These are phyloP conservation scores for Pogonomyrmex barbatus DNA, from an alignment of 1,140 invertebrate species.

Conservation along the genomic window DNA sequence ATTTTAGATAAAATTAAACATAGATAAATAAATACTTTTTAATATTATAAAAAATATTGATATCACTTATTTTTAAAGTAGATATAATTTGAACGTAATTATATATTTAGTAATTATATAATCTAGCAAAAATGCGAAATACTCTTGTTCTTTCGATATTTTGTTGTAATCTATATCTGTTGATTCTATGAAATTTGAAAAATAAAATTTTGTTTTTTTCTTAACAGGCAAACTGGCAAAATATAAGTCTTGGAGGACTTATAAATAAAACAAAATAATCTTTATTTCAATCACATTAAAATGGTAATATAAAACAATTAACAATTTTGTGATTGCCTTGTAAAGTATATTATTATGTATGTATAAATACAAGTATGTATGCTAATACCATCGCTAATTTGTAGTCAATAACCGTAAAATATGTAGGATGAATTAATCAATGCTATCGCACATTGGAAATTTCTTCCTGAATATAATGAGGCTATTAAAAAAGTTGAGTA, in stretches of 20 bases:
- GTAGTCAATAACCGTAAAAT: conserved; percentile 7
- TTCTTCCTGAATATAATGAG: neutral
- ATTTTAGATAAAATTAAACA: neutral
- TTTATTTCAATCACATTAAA: neutral
- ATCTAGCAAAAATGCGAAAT: neutral
- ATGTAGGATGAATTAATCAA: neutral
- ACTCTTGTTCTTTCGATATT: neutral
- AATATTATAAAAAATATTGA: conserved; percentile 36
- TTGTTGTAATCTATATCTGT: neutral
- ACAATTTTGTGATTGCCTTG: conserved; percentile 49
- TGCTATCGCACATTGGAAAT: neutral
- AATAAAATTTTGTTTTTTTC: conserved; percentile 54
- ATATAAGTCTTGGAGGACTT: conserved; percentile 81
- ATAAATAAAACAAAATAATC: conserved; percentile 71
- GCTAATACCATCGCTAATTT: conserved; percentile 3
- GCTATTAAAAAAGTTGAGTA: neutral
- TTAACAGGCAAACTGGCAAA: conserved; percentile 84
- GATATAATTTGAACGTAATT: neutral
- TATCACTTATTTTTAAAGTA: conserved; percentile 23
- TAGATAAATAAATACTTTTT: neutral
- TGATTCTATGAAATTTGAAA: neutral
- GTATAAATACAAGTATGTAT: neutral
- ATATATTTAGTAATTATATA: neutral
- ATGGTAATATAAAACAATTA: conserved; percentile 15
- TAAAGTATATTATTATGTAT: conserved; percentile 28